Base-by-base conservation (phyloP, 2,888 invertebrate genomes). In the Chrysolina americana region DNA sequence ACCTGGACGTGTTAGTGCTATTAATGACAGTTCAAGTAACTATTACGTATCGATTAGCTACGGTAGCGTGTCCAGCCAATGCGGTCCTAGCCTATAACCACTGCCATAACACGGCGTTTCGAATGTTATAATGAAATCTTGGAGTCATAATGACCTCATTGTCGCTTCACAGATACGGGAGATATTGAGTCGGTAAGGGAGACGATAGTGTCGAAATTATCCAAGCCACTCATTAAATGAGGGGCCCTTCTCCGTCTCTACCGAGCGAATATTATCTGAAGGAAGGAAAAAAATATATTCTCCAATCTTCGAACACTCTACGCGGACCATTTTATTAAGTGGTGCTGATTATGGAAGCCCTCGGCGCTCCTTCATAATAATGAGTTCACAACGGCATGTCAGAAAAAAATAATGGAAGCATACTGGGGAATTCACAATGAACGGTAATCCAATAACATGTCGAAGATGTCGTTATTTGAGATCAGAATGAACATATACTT, bases 361-460 rank as follows among this genome's bases (percentile, higher is more conserved):
- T 21, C 3, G 53, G 53, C 53, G 21, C 53, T 53, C 10, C 53
- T 53, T 53, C 53, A 53, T 17, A 53, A 53, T 53, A 53, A 53
- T 53, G 53, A 53, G 53, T 53, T 53, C 53, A 53, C 53, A 53
- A 17, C 53, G 53, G 44, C 44, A 44, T 44, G 44, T 36, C 36
- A 36, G 8, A 6, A 36, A 8, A 36, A 36, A 36, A 0, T 36
- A 36, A 36, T 36, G 36, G 8, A 36, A 6, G 8, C 36, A 8
- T 36, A 6, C 36, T 3, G 6, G 36, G 0, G 8, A 8, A 8
- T 6, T 36, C 36, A 36, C 36, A 36, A 36, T 36, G 36, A 8
- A 36, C 8, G 36, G 8, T 36, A 6, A 36, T 36, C 36, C 36
- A 36, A 36, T 36, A 36, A 36, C 36, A 6, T 8, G 0, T 8